Conservation (phyloP, 2,888 invertebrate species). For the Andricus curvator region DNA sequence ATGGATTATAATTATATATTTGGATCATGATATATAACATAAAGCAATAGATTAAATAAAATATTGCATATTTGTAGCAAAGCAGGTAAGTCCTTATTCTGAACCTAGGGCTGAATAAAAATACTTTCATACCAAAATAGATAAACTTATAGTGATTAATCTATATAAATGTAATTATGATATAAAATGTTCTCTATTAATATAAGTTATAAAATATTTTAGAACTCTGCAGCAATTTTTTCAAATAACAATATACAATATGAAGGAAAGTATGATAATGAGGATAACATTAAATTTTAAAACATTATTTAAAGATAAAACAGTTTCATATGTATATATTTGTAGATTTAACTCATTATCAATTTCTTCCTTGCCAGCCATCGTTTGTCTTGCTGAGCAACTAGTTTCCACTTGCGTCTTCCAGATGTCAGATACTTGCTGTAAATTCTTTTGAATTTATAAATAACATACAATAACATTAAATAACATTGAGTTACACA, state of each 20-base stretch:
- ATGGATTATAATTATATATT: neutral
- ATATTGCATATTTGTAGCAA: too few relatives aligned
- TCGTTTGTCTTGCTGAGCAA: neutral
- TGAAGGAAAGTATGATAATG: too few relatives aligned
- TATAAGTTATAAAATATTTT: neutral
- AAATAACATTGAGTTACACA: too few relatives aligned
- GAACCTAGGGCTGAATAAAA: too few relatives aligned
- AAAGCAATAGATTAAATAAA: neutral
- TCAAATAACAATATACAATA: too few relatives aligned
- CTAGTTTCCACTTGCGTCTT: neutral
- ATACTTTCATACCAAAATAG: too few relatives aligned
- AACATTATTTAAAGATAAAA: neutral
- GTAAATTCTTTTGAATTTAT: neutral
- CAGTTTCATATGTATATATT: neutral
- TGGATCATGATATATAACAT: neutral
- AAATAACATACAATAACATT: neutral
- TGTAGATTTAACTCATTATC: neutral
- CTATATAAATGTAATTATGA: neutral
- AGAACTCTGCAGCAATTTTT: neutral
- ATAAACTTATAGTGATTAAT: too few relatives aligned
- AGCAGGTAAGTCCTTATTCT: too few relatives aligned
- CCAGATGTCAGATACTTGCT: constrained; percentile 5
- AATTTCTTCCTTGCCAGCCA: constrained; percentile 2
- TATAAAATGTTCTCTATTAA: neutral
- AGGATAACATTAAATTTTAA: neutral